Evolutionary conservation across 2,888 invertebrate genomes (phyloP).

Genomic region (Chironomus riparius): DNA sequence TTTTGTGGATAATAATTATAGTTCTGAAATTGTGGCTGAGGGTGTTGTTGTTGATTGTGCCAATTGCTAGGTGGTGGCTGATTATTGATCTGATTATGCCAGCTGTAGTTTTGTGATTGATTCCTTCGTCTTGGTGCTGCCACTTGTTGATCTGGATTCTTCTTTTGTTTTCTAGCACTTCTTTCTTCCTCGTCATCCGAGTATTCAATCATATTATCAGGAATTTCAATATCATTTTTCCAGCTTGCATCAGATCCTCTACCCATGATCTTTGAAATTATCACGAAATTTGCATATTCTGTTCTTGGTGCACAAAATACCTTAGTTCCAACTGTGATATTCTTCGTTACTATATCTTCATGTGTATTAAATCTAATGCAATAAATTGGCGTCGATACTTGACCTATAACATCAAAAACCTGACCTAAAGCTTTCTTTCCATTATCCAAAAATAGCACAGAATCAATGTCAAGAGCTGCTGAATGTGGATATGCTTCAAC

Average conservation of each 20-base stretch:
- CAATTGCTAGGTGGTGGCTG: no score
- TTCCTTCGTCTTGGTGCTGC: not conserved
- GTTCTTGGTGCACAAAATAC: conserved; percentile 79
- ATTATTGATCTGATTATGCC: not conserved
- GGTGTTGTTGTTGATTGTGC: not conserved
- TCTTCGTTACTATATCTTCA: conserved; percentile 61
- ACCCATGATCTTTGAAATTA: conserved; percentile 57
- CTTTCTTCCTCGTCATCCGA: conserved; percentile 86
- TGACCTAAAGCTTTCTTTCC: conserved; percentile 66
- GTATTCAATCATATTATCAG: conserved; percentile 60
- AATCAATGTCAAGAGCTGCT: conserved; percentile 76
- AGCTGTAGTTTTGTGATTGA: not conserved
- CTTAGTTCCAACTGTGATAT: conserved; percentile 55
- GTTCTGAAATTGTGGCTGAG: not conserved
- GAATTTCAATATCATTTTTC: conserved; percentile 73
- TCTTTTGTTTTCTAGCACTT: conserved; percentile 32
- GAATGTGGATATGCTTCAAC: conserved; percentile 61
- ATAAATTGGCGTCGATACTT: conserved; percentile 75
- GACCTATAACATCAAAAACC: conserved; percentile 89
- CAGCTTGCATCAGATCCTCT: conserved; percentile 86
- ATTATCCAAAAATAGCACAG: conserved; percentile 74
- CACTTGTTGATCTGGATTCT: conserved; percentile 32
- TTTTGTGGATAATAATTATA: not conserved
- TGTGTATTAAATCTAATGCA: conserved; percentile 79
- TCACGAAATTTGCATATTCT: conserved; percentile 65